phyloP scores from a whole-genome alignment of 1,140 invertebrate genomes.

The Bombus soroeensis region DNA sequence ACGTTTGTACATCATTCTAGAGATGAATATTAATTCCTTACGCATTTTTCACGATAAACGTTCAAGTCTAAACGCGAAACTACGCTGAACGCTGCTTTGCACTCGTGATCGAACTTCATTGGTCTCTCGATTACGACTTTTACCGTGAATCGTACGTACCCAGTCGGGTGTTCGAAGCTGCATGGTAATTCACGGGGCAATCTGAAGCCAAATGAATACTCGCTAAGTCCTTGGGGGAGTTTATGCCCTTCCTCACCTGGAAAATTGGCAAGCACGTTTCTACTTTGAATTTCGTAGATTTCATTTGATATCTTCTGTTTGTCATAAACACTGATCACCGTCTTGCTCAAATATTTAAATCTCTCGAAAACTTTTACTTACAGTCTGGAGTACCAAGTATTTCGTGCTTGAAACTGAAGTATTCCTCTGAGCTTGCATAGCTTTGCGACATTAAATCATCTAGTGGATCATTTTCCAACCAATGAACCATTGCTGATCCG shows the following conservation, averaged over 20 bases:
- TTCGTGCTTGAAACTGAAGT: conserved; percentile 42
- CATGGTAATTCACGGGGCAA: conserved; percentile 81
- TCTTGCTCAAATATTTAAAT: neutral
- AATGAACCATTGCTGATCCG: conserved; percentile 49
- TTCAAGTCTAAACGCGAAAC: conserved; percentile 64
- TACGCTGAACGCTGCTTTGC: conserved; percentile 83
- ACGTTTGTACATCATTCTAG: neutral
- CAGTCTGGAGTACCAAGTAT: conserved; percentile 13
- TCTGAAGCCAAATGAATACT: conserved; percentile 83
- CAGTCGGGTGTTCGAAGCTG: conserved; percentile 84
- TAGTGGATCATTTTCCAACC: neutral
- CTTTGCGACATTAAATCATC: accelerated
- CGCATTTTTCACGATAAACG: conserved; percentile 28
- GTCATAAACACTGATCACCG: neutral
- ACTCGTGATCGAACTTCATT: conserved; percentile 83
- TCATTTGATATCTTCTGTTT: no score
- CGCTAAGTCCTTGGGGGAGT: conserved; percentile 78
- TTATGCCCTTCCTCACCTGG: conserved; percentile 19
- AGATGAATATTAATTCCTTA: conserved; percentile 14
- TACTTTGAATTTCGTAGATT: neutral
- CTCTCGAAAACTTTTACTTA: neutral
- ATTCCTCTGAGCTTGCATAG: neutral
- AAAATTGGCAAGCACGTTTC: neutral
- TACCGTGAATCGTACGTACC: conserved; percentile 83
- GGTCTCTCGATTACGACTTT: conserved; percentile 84